These are phyloP conservation scores for Adoxophyes honmai DNA, from an alignment of 1,140 invertebrate species.

Conservation along the genomic window DNA sequence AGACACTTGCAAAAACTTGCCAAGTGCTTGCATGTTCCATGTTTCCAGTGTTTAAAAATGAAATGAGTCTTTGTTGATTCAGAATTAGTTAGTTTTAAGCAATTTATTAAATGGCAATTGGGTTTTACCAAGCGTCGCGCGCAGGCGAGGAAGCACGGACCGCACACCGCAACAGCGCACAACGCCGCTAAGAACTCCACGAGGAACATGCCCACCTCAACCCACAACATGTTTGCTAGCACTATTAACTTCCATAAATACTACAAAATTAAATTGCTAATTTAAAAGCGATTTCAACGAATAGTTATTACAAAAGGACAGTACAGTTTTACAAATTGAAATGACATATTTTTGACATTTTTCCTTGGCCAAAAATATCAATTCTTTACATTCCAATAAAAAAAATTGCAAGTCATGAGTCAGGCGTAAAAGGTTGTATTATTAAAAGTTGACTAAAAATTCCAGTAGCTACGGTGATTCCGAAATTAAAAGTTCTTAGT, in stretches of 20 bases:
- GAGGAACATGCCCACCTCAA: constrained; percentile 56
- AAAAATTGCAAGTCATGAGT: too few relatives aligned
- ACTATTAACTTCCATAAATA: not conserved
- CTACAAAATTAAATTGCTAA: not conserved
- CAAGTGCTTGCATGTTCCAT: too few relatives aligned
- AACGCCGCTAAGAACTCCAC: constrained; percentile 57
- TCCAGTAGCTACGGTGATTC: too few relatives aligned
- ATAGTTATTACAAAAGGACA: not conserved
- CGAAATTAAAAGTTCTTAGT: too few relatives aligned
- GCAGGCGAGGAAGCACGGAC: constrained; percentile 58
- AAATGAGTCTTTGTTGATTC: too few relatives aligned
- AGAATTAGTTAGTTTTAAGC: too few relatives aligned
- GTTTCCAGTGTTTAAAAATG: too few relatives aligned
- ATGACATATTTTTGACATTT: constrained; percentile 1
- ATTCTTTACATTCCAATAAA: too few relatives aligned
- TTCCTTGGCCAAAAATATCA: not conserved
- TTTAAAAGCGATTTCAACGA: not conserved
- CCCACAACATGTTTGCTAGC: constrained; percentile 42
- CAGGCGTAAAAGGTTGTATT: too few relatives aligned
- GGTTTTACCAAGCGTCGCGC: constrained; percentile 25
- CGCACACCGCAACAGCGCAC: constrained; percentile 59
- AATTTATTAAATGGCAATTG: too few relatives aligned
- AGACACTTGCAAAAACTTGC: too few relatives aligned
- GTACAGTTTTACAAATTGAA: not conserved
- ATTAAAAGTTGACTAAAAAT: too few relatives aligned